A percentile compares a stretch with the other conserved stretches of the same genome.
Conservation (phyloP, 2,113 vertebrate species). For the Geothlypis trichas region DNA sequence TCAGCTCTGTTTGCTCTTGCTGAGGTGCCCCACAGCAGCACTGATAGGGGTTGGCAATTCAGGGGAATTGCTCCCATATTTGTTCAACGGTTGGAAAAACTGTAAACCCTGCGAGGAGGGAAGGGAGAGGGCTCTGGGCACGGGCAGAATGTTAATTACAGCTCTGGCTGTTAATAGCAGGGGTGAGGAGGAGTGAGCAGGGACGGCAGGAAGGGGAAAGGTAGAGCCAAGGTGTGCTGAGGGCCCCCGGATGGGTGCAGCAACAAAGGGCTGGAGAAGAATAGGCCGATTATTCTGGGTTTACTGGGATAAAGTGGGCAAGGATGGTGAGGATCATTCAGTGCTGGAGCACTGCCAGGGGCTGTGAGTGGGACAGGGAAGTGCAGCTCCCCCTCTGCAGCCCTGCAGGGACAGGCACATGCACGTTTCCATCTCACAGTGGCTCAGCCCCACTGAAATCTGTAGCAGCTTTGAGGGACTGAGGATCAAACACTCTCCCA, state of each 20-base stretch:
- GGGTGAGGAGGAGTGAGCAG: neutral
- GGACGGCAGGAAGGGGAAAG: neutral
- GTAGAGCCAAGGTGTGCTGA: neutral
- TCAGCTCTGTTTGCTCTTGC: slow-evolving; percentile 41
- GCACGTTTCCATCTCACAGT: fast-evolving
- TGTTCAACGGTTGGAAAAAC: slow-evolving; percentile 6
- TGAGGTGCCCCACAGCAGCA: neutral
- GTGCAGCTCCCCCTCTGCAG: neutral
- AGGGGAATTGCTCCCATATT: slow-evolving; percentile 1
- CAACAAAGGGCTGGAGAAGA: slow-evolving; percentile 3
- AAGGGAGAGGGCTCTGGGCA: neutral
- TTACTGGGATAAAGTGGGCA: neutral
- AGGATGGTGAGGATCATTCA: neutral
- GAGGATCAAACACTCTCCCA: neutral
- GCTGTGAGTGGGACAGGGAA: neutral
- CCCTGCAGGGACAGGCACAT: neutral
- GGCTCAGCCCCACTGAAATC: neutral
- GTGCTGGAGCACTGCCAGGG: slow-evolving; percentile 1
- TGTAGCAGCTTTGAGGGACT: neutral
- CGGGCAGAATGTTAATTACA: neutral
- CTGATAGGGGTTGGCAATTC: neutral
- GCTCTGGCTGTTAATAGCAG: neutral
- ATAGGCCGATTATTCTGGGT: slow-evolving; percentile 16
- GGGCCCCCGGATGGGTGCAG: slow-evolving; percentile 51
- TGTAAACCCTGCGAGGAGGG: neutral